Base-by-base conservation (phyloP, 2,888 invertebrate genomes). In the Nephrotoma appendiculata region DNA sequence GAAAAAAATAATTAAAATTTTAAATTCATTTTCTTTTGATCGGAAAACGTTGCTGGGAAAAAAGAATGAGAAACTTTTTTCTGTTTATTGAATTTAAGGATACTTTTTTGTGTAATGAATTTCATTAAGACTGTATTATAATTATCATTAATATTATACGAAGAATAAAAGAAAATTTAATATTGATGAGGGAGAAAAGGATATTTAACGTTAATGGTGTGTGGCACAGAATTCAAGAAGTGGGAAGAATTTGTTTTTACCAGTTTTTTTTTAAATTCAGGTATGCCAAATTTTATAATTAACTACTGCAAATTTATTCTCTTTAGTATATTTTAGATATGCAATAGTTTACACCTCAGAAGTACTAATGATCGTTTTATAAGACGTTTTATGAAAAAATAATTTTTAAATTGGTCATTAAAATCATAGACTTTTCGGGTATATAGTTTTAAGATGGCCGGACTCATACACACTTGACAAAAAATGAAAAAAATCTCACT, bases 11-110 rank as follows among this genome's bases (percentile, higher is more conserved):
- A 71, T 71, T 71, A 71, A 71, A 71, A 71, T 71, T 71, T 71
- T 31, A 71, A 71, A 71, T 71, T 71, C 31, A 71, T 71, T 71
- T 71, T 71, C 71, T 71, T 71, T 71, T 71, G 71, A 71, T 71
- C 71, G 71, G 71, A 71, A 71, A 71, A 71, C 31, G 71, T 71
- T 71, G 71, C 31, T 71, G 71, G 31, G 2, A 31, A 71, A 31
- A 71, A 71, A 71, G 31, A 31, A 84, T 42, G 42, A 42, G 15
- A 84, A 84, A 84, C 42, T 42, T 84, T 42, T 84, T 84, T 84
- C 43, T 84, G 84, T 84, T 84, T 84, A 43, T 84, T 84, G 43
- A 84, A 84, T 84, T 84, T 84, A 84, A 84, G 43, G 84, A 84
- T 43, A 84, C 41, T 42, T 42, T 42, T 41, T 84, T 84, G 12